These are phyloP conservation scores for Heliconius ethilla DNA, from an alignment of 2,888 invertebrate genomes.

Conservation along the genomic window DNA sequence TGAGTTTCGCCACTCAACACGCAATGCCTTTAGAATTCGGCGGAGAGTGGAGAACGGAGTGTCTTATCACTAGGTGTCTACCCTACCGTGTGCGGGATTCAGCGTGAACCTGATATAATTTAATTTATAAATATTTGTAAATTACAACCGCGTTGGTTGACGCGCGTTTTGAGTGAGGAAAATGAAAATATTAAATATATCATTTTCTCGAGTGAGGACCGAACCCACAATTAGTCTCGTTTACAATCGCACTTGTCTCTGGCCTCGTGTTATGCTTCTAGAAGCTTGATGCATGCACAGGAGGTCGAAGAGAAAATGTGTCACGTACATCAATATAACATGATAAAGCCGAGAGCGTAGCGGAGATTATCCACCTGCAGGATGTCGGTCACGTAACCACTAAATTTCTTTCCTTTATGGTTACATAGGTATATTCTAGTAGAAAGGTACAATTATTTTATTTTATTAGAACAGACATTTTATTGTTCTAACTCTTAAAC, in stretches of 20 bases:
- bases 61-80: too few species aligned
- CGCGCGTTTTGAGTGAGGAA: too few species aligned
- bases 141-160: too few species aligned
- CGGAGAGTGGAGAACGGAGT: too few species aligned
- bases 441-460: not conserved
- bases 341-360: constrained; percentile 6
- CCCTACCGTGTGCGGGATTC: too few species aligned
- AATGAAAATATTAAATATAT: too few species aligned
- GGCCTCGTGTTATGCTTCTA: not conserved
- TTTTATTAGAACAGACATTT: not conserved
- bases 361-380: constrained; percentile 21
- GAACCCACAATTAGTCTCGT: too few species aligned
- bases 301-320: not conserved
- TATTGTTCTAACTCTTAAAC: not conserved
- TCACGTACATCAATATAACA: constrained; percentile 27
- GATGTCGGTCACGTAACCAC: constrained; percentile 20
- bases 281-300: not conserved
- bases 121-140: too few species aligned
- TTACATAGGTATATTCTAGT: not conserved
- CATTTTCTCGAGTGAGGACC: too few species aligned
- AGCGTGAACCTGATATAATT: too few species aligned
- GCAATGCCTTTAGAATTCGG: too few species aligned
- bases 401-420: constrained; percentile 6
- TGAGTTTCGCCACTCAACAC: too few species aligned
- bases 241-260: not conserved